Evolutionary conservation across 2,797 vertebrate species (phyloP).

Genomic region (Platyrinchus mystaceus): DNA sequence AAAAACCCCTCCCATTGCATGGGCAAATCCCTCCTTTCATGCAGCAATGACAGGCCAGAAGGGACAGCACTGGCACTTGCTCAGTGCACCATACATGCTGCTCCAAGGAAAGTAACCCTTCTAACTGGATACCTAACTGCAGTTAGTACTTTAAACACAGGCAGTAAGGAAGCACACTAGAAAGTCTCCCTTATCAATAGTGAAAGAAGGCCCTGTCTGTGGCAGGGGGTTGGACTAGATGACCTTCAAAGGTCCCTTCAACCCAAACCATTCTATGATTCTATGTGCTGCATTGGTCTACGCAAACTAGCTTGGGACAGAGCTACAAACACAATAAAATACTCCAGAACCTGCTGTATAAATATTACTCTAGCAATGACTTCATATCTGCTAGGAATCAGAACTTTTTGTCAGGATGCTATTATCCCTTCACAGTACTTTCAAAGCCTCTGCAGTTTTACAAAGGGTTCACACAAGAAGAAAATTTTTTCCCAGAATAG

Average conservation of each 20-base stretch:
- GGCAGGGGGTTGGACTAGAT: background rate
- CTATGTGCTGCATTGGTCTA: background rate
- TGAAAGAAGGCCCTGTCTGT: background rate
- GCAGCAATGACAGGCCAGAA: background rate
- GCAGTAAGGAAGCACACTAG: background rate
- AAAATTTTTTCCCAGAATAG: background rate
- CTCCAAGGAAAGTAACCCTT: background rate
- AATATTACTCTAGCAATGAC: background rate
- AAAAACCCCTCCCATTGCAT: background rate
- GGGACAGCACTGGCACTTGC: background rate
- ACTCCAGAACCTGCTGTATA: background rate
- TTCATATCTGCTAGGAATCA: background rate
- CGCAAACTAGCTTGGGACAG: background rate
- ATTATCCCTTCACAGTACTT: background rate
- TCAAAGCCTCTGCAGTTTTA: background rate
- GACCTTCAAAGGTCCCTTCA: background rate
- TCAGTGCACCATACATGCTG: accelerated
- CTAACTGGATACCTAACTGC: background rate
- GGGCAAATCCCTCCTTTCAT: too few species aligned
- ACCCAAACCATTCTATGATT: background rate
- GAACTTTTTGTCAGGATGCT: background rate
- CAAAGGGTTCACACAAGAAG: background rate
- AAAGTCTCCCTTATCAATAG: background rate
- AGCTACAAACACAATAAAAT: background rate
- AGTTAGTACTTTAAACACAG: background rate